Percentiles rank a stretch among this genome's conserved stretches.
Evolutionary conservation across 2,888 invertebrate species (phyloP).

Genomic region (Acleris literana): DNA sequence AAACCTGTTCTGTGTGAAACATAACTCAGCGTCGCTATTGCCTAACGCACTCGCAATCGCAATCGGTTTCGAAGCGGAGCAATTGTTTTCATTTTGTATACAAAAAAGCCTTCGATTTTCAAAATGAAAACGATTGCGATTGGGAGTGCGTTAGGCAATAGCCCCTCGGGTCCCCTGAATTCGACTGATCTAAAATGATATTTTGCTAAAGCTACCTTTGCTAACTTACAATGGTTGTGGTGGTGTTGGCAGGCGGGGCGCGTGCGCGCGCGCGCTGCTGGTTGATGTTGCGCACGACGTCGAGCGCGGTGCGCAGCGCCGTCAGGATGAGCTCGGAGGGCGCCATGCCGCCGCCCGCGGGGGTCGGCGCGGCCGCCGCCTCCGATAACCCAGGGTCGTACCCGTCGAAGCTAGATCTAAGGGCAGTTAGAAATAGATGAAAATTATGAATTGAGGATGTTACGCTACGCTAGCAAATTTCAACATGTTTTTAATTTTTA

Average conservation of each 20-base stretch:
- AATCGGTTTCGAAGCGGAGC: too few species aligned
- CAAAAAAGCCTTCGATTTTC: too few species aligned
- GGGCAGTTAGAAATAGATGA: not conserved
- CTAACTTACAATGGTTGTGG: constrained; percentile 57
- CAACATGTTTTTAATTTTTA: too few species aligned
- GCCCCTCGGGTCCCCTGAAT: too few species aligned
- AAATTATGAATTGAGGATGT: not conserved
- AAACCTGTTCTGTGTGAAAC: not conserved
- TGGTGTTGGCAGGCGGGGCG: constrained; percentile 48
- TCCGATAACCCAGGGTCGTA: constrained; percentile 45
- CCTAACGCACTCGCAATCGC: too few species aligned
- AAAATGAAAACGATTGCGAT: too few species aligned
- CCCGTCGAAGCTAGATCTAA: constrained; percentile 46
- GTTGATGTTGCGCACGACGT: constrained; percentile 74
- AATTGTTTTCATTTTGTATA: too few species aligned
- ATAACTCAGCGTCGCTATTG: too few species aligned
- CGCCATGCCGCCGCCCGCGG: constrained; percentile 54
- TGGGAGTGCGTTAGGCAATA: too few species aligned
- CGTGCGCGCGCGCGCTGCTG: constrained; percentile 60
- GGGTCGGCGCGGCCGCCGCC: constrained; percentile 35
- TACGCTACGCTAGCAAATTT: not conserved
- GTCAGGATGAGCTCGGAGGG: constrained; percentile 73
- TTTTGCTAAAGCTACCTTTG: too few species aligned
- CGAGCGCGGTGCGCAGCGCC: constrained; percentile 71
- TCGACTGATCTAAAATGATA: too few species aligned